These are phyloP conservation scores for Macaria notata DNA, from an alignment of 2,888 invertebrate species.

Conservation along the genomic window DNA sequence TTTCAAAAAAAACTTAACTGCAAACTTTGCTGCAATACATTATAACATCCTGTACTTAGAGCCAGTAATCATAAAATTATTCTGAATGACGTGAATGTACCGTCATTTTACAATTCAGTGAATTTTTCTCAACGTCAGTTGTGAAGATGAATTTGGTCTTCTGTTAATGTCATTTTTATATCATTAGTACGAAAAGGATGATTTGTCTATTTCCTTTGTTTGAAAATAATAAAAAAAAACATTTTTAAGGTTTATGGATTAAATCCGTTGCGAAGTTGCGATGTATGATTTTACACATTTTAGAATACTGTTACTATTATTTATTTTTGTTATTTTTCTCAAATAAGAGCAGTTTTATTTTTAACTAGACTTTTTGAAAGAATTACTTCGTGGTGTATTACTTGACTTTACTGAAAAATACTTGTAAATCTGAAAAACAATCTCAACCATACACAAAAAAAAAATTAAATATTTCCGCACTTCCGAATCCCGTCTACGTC, in stretches of 20 bases:
- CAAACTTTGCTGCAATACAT: not conserved
- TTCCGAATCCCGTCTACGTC: not conserved
- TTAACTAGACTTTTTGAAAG: too few relatives aligned
- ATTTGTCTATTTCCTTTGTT: too few relatives aligned
- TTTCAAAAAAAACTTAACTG: slow-evolving; percentile 7
- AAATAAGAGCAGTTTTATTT: too few relatives aligned
- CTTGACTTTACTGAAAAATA: too few relatives aligned
- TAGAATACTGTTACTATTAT: too few relatives aligned
- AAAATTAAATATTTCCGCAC: not conserved
- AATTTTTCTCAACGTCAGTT: slow-evolving; percentile 11
- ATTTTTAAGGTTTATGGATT: too few relatives aligned
- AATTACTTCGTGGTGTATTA: too few relatives aligned
- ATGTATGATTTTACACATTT: too few relatives aligned
- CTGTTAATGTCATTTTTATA: slow-evolving; percentile 1
- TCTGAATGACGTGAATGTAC: not conserved
- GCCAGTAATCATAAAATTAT: slow-evolving; percentile 6
- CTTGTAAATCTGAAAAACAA: not conserved
- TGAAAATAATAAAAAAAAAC: too few relatives aligned
- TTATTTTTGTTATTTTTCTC: too few relatives aligned
- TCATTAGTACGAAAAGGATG: too few relatives aligned
- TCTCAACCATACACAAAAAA: not conserved
- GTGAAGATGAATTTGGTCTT: slow-evolving; percentile 3
- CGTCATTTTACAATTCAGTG: slow-evolving; percentile 9
- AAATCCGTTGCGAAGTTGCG: too few relatives aligned
- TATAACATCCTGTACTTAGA: slow-evolving; percentile 5